phyloP scores from a whole-genome alignment of 2,888 invertebrate genomes.

The Eristalinus sepulchralis region DNA sequence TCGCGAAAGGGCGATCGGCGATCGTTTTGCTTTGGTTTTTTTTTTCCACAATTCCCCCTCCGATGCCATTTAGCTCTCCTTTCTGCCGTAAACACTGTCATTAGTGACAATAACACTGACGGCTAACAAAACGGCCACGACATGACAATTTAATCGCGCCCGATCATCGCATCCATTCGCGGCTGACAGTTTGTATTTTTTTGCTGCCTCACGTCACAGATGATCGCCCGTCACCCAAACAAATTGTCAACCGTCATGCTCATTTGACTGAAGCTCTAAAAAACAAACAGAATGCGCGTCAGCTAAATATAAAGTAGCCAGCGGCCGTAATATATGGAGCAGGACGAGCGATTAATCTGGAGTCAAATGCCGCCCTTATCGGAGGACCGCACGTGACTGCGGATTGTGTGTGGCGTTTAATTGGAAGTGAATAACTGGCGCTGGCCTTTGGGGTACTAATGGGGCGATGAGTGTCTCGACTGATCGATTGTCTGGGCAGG shows the following conservation, averaged over 20 bases:
- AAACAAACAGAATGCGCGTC: not conserved
- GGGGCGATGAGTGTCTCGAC: not conserved
- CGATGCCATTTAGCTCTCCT: conserved; percentile 12
- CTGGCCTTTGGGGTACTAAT: conserved; percentile 1
- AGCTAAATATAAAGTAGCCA: conserved; percentile 1
- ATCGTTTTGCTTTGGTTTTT: conserved; percentile 2
- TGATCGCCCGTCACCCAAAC: conserved; percentile 69
- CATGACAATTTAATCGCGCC: conserved; percentile 64
- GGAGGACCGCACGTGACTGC: conserved; percentile 18
- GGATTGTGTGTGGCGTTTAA: conserved; percentile 60
- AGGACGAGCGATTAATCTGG: conserved; percentile 43
- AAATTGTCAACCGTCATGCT: conserved; percentile 69
- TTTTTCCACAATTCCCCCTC: not conserved
- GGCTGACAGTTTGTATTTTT: conserved; percentile 26
- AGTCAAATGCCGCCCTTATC: conserved; percentile 33
- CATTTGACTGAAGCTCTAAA: conserved; percentile 59
- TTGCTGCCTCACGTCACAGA: conserved; percentile 55
- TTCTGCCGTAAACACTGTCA: conserved; percentile 29
- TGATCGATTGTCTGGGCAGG: conserved; percentile 13
- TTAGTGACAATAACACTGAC: conserved; percentile 28
- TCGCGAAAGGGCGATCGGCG: conserved; percentile 55
- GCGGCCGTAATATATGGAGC: conserved; percentile 44
- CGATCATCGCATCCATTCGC: conserved; percentile 41
- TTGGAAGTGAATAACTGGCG: conserved; percentile 56
- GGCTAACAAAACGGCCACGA: conserved; percentile 48